Conservation (phyloP, 2,797 vertebrate species). For the Jordanella pulchra region DNA sequence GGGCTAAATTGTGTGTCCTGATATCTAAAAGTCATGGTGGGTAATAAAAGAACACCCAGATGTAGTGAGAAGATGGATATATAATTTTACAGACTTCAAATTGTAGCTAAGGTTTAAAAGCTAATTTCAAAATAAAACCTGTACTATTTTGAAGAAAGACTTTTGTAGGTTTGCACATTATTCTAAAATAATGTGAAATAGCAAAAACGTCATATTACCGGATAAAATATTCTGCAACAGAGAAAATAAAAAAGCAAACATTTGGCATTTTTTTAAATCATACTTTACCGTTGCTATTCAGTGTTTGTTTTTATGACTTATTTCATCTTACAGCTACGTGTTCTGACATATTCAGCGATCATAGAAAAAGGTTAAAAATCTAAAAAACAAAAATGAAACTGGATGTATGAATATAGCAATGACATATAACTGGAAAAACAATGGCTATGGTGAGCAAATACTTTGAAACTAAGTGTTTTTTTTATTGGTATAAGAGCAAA, state of each 20-base stretch:
- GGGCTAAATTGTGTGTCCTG: constrained; percentile 31
- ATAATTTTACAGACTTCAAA: constrained; percentile 20
- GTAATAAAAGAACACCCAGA: constrained; percentile 26
- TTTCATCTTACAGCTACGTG: not conserved
- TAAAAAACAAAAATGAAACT: not conserved
- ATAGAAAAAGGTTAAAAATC: not conserved
- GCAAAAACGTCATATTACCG: too few relatives aligned
- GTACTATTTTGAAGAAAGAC: not conserved
- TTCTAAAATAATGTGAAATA: not conserved
- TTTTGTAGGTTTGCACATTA: not conserved
- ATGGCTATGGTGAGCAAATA: not conserved
- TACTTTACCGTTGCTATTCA: not conserved
- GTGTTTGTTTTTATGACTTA: not conserved
- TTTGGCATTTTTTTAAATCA: not conserved
- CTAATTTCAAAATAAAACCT: not conserved
- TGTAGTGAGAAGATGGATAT: constrained; percentile 10
- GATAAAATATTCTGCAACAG: not conserved
- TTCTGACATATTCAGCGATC: constrained; percentile 19
- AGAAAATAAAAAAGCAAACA: not conserved
- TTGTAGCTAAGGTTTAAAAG: not conserved
- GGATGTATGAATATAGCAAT: not conserved
- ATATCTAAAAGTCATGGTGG: constrained; percentile 1
- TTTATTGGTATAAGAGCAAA: not conserved
- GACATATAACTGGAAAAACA: not conserved
- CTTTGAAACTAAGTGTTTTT: not conserved